Percentiles rank a stretch among this genome's conserved stretches.
These are phyloP conservation scores for Hemibagrus wyckioides DNA, from an alignment of 2,113 vertebrate species.

Conservation along the genomic window DNA sequence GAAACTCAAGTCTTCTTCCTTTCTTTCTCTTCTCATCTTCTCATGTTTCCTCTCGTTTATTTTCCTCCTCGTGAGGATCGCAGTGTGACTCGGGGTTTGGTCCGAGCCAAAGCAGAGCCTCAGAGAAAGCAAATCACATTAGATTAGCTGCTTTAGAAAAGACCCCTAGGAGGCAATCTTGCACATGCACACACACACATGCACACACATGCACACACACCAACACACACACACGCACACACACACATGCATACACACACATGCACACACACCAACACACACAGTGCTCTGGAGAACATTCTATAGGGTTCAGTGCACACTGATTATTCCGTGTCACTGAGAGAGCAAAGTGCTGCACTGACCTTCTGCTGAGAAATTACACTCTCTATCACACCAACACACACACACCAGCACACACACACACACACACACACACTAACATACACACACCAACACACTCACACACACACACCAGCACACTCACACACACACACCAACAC, in stretches of 20 bases:
- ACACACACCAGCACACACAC: neutral
- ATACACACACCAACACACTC: neutral
- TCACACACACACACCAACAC: no score
- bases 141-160: slow-evolving; percentile 20
- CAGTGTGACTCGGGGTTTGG: neutral
- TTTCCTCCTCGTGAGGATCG: neutral
- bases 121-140: neutral
- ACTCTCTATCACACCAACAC: no score
- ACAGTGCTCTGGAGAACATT: neutral
- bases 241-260: neutral
- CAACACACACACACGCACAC: neutral
- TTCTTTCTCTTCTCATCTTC: neutral
- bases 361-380: neutral
- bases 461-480: no score
- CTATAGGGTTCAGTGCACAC: neutral
- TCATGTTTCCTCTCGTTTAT: neutral
- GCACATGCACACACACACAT: neutral
- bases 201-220: neutral
- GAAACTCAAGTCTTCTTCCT: neutral
- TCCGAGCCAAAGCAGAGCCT: neutral
- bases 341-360: neutral
- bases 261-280: neutral
- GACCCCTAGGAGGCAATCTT: neutral
- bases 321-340: neutral
- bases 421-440: neutral